Base-by-base conservation (phyloP, 1,140 invertebrate species). In the Pollicipes pollicipes region DNA sequence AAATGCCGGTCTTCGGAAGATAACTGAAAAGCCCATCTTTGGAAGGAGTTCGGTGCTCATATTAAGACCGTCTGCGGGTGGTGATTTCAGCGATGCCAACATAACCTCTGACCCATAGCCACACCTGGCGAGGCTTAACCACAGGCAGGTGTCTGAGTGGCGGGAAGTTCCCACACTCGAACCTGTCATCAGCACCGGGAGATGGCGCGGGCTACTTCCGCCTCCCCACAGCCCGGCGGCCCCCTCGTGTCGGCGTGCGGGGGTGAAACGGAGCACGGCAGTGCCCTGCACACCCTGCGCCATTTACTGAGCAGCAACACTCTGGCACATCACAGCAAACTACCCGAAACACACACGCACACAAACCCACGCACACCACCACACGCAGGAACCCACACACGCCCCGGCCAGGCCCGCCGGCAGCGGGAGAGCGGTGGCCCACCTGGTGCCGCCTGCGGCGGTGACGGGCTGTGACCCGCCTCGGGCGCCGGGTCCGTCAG, bases 321-420 rank as follows among this genome's bases (percentile, higher is more conserved):
- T 17, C 16, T 8, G 8, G 16, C 37, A 66, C 24, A 17, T 8
- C n/a, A 37, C 28, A 17, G 27, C 3, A 58, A 66, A 32, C 30
- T 28, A 13, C 26, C 17, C 35, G 0, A 35, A 30, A 30, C 32
- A 66, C 32, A 35, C 69, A 70, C 32, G 27, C 32, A 70, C 64
- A 28, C 27, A 70, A 28, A 35, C 64, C 1, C 17, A 70, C 64
- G 32, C 64, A 45, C 6, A 35, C 64, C 29, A 63, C 29, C 64
- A 70, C 27, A 70, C 64, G 32, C 28, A 70, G 45, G 32, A 6
- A 70, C 27, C 6, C 64, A 70, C 27, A 32, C 27, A 70, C 66
- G 26, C 27, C 30, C 45, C 30, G 45, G 28, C 6, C 66, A 67
- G 16, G n/a, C 66, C 30, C 30, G 45, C 66, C 1, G 30, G 35